phyloP scores from a whole-genome alignment of 2,888 invertebrate species.

The Nephrotoma flavescens region DNA sequence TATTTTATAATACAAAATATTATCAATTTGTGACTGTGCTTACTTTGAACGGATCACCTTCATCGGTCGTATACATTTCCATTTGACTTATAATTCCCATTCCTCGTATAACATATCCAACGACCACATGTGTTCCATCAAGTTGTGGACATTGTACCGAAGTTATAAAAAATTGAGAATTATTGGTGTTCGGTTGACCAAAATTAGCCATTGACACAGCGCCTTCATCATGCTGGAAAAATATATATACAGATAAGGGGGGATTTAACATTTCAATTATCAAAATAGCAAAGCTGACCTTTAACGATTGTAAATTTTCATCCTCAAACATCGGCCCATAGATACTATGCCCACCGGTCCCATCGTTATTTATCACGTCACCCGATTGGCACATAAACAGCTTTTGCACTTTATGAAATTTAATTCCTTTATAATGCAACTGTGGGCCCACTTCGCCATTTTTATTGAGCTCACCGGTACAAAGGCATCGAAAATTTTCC shows the following conservation, averaged over 20 bases:
- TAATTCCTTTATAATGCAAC: conserved; percentile 68
- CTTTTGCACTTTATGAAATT: conserved; percentile 71
- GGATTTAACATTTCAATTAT: background rate
- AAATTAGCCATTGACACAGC: conserved; percentile 67
- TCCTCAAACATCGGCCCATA: conserved; percentile 82
- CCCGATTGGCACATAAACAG: conserved; percentile 85
- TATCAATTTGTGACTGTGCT: conserved; percentile 15
- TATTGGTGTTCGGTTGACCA: conserved; percentile 67
- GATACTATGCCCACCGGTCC: conserved; percentile 85
- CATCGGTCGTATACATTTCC: conserved; percentile 41
- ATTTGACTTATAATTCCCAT: conserved; percentile 57
- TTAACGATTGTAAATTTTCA: conserved; percentile 60
- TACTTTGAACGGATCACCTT: conserved; percentile 46
- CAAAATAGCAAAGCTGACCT: background rate
- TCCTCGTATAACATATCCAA: conserved; percentile 67
- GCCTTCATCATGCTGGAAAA: conserved; percentile 44
- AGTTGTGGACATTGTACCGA: conserved; percentile 60
- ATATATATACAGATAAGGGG: background rate
- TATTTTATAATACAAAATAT: conserved; percentile 5
- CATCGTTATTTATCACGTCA: conserved; percentile 63
- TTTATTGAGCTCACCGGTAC: conserved; percentile 76
- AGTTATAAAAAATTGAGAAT: conserved; percentile 90
- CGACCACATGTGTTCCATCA: conserved; percentile 67
- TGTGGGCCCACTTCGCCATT: conserved; percentile 37
- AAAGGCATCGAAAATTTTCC: conserved; percentile 83